Evolutionary conservation across 2,797 vertebrate genomes (phyloP), one percentile per base, ranked within the genome.

Genomic region (Meriones psammophilus): DNA sequence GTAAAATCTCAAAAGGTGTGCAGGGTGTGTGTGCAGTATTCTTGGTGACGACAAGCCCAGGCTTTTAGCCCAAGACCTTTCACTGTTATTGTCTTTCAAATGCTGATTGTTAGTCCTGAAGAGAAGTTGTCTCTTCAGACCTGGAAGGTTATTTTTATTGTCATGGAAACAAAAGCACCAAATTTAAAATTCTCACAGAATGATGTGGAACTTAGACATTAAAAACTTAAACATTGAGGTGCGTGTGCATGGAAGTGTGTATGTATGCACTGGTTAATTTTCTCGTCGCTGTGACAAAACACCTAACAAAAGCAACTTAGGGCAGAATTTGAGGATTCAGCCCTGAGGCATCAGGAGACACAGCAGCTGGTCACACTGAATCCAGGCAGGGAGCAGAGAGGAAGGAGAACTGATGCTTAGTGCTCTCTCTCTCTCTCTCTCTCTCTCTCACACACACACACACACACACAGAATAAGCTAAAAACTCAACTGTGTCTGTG

Each of bases 91-190:
- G 1, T 66, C 36, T 79, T 73, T 79, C 58, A 76, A 54, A 54
- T 64, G 28, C 8, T 89, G 39, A 30, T 68, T 92, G 64, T 80
- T 17, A 86, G 30, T 69, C 68, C 88, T 94, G 46, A 42, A 30
- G 17, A 71, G 58, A 60, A 54, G 22, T 71, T 60, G 10, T 92
- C 54, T 79, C n/a, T 46, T 84, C 50, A 69, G 85, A 92, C 39
- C 26, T 28, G 13, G 46, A 60, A 71, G 54, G 83, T 24, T 22
- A 66, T 76, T 90, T 94, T 30, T 73, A 78, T 60, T 69, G 24
- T 93, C 28, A 80, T 54, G 62, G 39, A 94, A 92, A 74, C n/a
- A 85, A 91, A 95, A 89, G 22, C 74, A 83, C 36, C 88, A 85
- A 62, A 88, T 91, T 66, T 66, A 93, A 78, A 62, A 73, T 66